Evolutionary conservation across 2,888 invertebrate genomes (phyloP).

Genomic region (Ernsta delagoae): DNA sequence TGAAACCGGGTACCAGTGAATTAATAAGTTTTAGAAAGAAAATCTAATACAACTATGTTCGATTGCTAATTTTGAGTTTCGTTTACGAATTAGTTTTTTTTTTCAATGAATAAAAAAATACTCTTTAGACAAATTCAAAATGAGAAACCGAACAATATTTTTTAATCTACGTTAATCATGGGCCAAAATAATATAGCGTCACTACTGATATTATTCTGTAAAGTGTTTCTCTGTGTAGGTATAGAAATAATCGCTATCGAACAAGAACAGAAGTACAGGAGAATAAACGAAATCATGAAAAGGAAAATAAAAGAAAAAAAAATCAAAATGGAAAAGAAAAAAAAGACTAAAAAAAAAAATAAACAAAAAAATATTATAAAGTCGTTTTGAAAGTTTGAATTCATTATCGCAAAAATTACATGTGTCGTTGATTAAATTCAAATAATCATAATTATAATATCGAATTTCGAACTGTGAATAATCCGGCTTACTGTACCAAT

Average conservation of each 20-base stretch:
- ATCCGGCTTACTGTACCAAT: constrained; percentile 68
- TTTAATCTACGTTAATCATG: constrained; percentile 71
- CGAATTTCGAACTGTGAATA: constrained; percentile 53
- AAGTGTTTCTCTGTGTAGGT: constrained; percentile 85
- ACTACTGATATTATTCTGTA: constrained; percentile 75
- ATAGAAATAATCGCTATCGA: constrained; percentile 66
- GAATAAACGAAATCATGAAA: constrained; percentile 59
- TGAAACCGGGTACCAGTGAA: constrained; percentile 70
- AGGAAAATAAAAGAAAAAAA: constrained; percentile 52
- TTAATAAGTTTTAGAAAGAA: constrained; percentile 63
- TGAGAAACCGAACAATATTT: constrained; percentile 71
- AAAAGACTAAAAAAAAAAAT: constrained; percentile 43
- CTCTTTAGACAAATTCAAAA: constrained; percentile 47
- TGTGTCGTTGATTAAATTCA: constrained; percentile 55
- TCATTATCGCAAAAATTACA: constrained; percentile 58
- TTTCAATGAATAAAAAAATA: not conserved
- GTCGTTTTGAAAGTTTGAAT: constrained; percentile 59
- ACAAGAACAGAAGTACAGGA: constrained; percentile 77
- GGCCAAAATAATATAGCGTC: constrained; percentile 78
- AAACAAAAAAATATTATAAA: constrained; percentile 47
- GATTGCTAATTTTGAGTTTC: constrained; percentile 64
- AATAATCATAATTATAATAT: constrained; percentile 46
- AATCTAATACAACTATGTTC: constrained; percentile 66
- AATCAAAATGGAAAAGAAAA: constrained; percentile 55
- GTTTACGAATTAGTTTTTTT: not conserved